Conservation (phyloP, 2,797 vertebrate genomes). For the Anomalospiza imberbis region DNA sequence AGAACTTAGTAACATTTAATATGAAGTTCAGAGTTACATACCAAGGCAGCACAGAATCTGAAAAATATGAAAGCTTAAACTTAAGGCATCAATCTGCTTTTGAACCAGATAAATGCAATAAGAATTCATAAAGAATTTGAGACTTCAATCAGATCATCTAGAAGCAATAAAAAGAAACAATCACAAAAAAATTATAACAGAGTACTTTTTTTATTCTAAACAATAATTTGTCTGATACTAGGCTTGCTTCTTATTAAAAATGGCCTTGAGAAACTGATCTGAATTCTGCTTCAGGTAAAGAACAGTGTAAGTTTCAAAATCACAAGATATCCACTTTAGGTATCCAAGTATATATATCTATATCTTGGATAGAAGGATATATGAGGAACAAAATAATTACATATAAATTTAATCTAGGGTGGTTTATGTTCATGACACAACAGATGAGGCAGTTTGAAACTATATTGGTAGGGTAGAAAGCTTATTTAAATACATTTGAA, state of each 20-base stretch:
- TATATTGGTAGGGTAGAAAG: not conserved
- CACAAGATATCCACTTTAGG: not conserved
- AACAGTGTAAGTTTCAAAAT: not conserved
- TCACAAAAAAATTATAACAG: not conserved
- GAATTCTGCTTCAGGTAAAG: not conserved
- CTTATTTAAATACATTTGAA: constrained; percentile 46
- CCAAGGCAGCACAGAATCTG: not conserved
- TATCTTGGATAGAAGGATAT: not conserved
- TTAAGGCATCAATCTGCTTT: not conserved
- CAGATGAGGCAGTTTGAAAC: not conserved
- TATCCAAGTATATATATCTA: no score
- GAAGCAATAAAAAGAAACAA: not conserved
- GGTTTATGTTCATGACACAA: not conserved
- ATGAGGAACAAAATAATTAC: constrained; percentile 15
- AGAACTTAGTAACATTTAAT: no score
- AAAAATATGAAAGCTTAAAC: not conserved
- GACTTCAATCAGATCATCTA: not conserved
- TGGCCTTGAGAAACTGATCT: not conserved
- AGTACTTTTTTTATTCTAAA: not conserved
- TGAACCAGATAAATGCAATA: not conserved
- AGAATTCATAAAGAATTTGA: not conserved
- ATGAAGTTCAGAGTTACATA: not conserved
- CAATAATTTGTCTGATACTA: not conserved
- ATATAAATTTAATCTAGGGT: constrained; percentile 1
- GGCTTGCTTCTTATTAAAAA: not conserved